Percentiles rank a stretch among this genome's conserved stretches.
These are phyloP conservation scores for Enteromius unitaeniatus DNA, from an alignment of 2,797 vertebrate genomes.

Conservation along the genomic window DNA sequence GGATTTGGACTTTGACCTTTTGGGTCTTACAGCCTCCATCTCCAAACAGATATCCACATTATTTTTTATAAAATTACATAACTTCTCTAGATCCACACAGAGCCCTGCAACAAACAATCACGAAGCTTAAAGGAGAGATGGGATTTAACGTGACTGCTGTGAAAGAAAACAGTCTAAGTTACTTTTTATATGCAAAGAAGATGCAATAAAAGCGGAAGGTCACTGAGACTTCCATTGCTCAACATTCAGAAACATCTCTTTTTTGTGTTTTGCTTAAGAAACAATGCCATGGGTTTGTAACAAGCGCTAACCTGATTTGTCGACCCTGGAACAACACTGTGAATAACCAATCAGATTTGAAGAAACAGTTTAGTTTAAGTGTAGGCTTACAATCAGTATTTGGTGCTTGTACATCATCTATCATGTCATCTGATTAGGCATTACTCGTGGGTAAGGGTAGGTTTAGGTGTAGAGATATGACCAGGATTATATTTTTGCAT, in stretches of 20 bases:
- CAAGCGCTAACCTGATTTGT: not conserved
- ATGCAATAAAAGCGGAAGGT: not conserved
- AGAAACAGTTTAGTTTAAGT: too few relatives aligned
- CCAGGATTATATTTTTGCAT: too few relatives aligned
- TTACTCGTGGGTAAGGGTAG: too few relatives aligned
- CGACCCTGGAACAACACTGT: too few relatives aligned
- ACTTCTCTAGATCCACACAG: slow-evolving; percentile 48
- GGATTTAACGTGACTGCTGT: not conserved
- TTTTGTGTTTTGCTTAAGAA: not conserved
- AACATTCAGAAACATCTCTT: not conserved
- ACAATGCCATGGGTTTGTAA: not conserved
- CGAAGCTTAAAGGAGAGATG: not conserved
- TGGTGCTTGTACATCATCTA: too few relatives aligned
- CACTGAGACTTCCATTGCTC: not conserved
- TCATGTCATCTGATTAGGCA: too few relatives aligned
- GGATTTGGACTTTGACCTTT: slow-evolving; percentile 76
- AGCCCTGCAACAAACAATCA: slow-evolving; percentile 5
- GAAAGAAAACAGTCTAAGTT: not conserved
- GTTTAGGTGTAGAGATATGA: too few relatives aligned
- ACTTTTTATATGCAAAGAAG: not conserved
- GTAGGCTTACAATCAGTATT: too few relatives aligned
- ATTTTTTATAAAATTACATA: slow-evolving; percentile 33
- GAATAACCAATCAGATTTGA: too few relatives aligned
- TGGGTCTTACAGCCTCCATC: slow-evolving; percentile 82
- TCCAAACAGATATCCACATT: slow-evolving; percentile 57